Evolutionary conservation across 1,140 invertebrate genomes (phyloP).

Genomic region (Temnothorax nylanderi): DNA sequence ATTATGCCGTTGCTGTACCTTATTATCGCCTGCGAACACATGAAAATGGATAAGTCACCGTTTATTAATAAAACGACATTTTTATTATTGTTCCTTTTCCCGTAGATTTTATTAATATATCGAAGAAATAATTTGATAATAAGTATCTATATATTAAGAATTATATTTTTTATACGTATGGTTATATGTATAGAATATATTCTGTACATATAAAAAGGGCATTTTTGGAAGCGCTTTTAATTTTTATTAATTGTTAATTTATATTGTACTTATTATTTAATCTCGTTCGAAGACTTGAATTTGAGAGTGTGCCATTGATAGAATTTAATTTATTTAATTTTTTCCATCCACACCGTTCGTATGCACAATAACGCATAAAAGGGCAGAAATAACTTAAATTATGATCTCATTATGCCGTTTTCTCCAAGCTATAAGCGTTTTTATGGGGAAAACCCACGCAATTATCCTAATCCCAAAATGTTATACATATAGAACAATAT

Average conservation of each 20-base stretch:
- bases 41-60: neutral
- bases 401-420: neutral
- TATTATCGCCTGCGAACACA: no score
- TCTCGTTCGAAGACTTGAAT: neutral
- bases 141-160: neutral
- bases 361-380: neutral
- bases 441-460: neutral
- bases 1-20: neutral
- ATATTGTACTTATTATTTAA: conserved; percentile 8
- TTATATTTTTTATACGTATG: neutral
- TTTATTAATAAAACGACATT: neutral
- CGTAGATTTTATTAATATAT: neutral
- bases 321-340: conserved; percentile 12
- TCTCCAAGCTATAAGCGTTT: neutral
- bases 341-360: neutral
- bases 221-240: neutral
- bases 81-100: conserved; percentile 4
- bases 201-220: neutral
- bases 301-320: neutral
- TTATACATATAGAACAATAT: neutral
- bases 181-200: conserved; percentile 13
- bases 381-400: neutral
- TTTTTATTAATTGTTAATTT: conserved; percentile 7
- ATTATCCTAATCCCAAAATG: neutral
- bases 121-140: neutral